A percentile compares a stretch with the other conserved stretches of the same genome.
Conservation (phyloP, 2,888 invertebrate species). For the Lycophotia porphyrea region DNA sequence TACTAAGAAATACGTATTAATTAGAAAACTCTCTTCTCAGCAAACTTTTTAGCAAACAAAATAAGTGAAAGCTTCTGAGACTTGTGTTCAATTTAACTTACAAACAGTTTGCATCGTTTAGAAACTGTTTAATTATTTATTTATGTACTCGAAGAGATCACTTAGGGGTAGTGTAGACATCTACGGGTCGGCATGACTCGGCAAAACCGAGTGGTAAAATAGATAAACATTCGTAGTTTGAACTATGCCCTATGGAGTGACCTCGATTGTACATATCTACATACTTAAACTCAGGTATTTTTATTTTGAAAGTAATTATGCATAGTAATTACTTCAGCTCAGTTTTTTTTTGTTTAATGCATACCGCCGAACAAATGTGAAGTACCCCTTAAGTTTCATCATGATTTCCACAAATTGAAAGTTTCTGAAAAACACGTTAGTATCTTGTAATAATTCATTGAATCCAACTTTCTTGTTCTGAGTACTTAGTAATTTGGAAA, state of each 20-base stretch:
- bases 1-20: background rate
- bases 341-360: background rate
- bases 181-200: background rate
- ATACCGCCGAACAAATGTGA: background rate
- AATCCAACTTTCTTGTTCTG: constrained; percentile 4
- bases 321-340: background rate
- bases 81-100: background rate
- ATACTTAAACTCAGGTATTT: too few species aligned
- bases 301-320: too few species aligned
- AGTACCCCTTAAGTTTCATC: background rate
- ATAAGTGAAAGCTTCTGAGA: constrained; percentile 7
- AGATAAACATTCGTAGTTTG: background rate
- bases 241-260: too few species aligned
- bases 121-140: constrained; percentile 15
- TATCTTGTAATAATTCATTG: constrained; percentile 33
- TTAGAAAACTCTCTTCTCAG: background rate
- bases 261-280: too few species aligned
- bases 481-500: constrained; percentile 40
- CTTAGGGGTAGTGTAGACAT: background rate
- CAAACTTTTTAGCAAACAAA: background rate
- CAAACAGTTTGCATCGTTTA: background rate
- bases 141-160: background rate
- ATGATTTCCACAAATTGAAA: constrained; percentile 17
- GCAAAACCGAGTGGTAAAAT: background rate
- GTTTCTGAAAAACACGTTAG: background rate